These are phyloP conservation scores for Caenorhabditis sp. DNA, from an alignment of 2,888 invertebrate genomes.

Conservation along the genomic window DNA sequence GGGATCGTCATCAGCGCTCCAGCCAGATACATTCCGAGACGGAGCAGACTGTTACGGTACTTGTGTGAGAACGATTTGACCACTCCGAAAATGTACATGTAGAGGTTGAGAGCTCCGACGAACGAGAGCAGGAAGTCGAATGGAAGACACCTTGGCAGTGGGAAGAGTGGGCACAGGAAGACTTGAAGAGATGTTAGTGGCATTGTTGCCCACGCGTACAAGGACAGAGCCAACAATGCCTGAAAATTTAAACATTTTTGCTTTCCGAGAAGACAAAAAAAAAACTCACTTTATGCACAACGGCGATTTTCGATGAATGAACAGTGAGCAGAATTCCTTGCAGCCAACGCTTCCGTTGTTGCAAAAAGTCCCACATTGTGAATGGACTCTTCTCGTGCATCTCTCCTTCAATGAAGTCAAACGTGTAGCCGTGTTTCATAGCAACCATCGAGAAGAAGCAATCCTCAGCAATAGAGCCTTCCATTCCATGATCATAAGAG, in stretches of 20 bases:
- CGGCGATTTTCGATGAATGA: slow-evolving; percentile 83
- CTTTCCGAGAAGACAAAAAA: slow-evolving; percentile 12
- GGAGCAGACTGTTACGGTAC: slow-evolving; percentile 81
- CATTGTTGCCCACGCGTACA: slow-evolving; percentile 97
- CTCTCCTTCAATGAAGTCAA: slow-evolving; percentile 97
- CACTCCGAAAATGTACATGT: slow-evolving; percentile 99
- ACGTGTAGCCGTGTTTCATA: slow-evolving; percentile 92
- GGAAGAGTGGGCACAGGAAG: slow-evolving; percentile 89
- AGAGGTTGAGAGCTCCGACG: slow-evolving; percentile 94
- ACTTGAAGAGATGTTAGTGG: slow-evolving; percentile 93
- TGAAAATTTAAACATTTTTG: slow-evolving; percentile 86
- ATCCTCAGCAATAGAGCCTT: slow-evolving; percentile 98
- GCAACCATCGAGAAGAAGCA: slow-evolving; percentile 98
- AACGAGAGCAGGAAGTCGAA: slow-evolving; percentile 93
- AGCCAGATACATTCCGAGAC: slow-evolving; percentile 84
- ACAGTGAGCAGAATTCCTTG: slow-evolving; percentile 85
- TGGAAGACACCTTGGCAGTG: slow-evolving; percentile 88
- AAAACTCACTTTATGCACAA: slow-evolving; percentile 76
- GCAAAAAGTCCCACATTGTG: slow-evolving; percentile 94
- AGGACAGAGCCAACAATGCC: slow-evolving; percentile 90
- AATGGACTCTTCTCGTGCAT: slow-evolving; percentile 99
- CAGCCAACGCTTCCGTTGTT: slow-evolving; percentile 96
- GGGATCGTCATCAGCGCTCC: slow-evolving; percentile 94
- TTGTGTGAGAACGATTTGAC: slow-evolving; percentile 92
- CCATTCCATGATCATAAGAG: slow-evolving; percentile 95